Conservation (phyloP, 2,797 vertebrate genomes). For the Scolopax rusticola region DNA sequence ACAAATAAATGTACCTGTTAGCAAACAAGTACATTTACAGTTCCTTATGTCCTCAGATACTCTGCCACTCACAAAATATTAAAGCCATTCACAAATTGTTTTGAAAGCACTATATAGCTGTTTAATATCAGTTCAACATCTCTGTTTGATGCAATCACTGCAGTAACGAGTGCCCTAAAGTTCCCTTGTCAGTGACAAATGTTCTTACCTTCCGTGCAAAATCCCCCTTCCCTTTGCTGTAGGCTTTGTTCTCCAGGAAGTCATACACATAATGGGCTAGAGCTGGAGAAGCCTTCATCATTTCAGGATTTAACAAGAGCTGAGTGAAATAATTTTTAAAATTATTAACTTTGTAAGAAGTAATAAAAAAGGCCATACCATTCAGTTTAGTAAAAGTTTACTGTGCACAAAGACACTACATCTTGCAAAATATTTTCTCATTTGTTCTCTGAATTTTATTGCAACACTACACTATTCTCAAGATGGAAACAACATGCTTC, state of each 20-base stretch:
- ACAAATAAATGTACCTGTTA: background rate
- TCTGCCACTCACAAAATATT: background rate
- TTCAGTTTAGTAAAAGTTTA: background rate
- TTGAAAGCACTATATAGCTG: background rate
- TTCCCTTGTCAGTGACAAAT: background rate
- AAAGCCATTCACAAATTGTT: background rate
- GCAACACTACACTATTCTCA: background rate
- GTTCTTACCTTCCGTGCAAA: conserved; percentile 94
- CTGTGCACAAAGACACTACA: background rate
- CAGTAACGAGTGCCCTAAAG: background rate
- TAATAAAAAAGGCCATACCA: background rate
- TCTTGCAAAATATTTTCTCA: background rate
- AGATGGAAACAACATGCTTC: background rate
- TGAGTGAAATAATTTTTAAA: conserved; percentile 62
- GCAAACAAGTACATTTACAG: background rate
- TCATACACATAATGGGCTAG: conserved; percentile 90
- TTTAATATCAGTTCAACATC: background rate
- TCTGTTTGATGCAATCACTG: background rate
- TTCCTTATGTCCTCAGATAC: background rate
- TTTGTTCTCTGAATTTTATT: background rate
- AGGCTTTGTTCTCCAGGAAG: conserved; percentile 98
- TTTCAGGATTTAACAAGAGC: conserved; percentile 94
- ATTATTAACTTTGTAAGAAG: background rate
- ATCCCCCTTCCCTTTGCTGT: conserved; percentile 98
- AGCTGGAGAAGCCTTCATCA: conserved; percentile 93